Conservation (phyloP, 1,140 invertebrate genomes). For the Carposina sasakii region DNA sequence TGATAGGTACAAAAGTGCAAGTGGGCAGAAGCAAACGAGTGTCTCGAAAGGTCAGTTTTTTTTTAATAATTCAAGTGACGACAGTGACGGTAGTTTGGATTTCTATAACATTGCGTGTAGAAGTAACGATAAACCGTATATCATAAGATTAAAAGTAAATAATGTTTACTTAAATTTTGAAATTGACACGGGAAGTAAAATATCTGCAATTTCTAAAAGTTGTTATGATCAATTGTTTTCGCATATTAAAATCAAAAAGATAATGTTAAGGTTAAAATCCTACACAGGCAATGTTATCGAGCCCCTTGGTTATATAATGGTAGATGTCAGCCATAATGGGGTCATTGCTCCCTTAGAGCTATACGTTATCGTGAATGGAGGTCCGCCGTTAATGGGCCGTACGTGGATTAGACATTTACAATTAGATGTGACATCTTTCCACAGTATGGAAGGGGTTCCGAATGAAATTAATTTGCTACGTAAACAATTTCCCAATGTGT, state of each 20-base stretch:
- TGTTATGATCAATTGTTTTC: slow-evolving; percentile 18
- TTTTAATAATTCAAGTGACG: slow-evolving; percentile 9
- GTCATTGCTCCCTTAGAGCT: slow-evolving; percentile 7
- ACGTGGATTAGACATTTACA: slow-evolving; percentile 17
- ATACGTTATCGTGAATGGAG: slow-evolving; percentile 21
- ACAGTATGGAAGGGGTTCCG: background rate
- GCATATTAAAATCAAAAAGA: slow-evolving; percentile 1
- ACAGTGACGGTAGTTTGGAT: slow-evolving; percentile 4
- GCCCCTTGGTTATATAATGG: slow-evolving; percentile 15
- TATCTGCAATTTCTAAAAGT: slow-evolving; percentile 17
- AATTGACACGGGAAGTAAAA: slow-evolving; percentile 18
- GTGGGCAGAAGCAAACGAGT: background rate
- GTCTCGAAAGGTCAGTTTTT: slow-evolving; percentile 8
- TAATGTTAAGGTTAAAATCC: slow-evolving; percentile 9
- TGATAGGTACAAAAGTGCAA: background rate
- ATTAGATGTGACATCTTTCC: slow-evolving; percentile 5
- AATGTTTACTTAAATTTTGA: slow-evolving; percentile 5
- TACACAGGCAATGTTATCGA: slow-evolving; percentile 16
- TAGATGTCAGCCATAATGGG: slow-evolving; percentile 8
- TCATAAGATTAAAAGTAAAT: slow-evolving; percentile 9
- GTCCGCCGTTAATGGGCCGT: slow-evolving; percentile 22
- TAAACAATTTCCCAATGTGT: slow-evolving; percentile 12
- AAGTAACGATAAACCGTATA: slow-evolving; percentile 7
- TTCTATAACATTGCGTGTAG: slow-evolving; percentile 8
- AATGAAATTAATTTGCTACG: slow-evolving; percentile 1